Evolutionary conservation across 2,888 invertebrate genomes (phyloP).

Genomic region (Lycia hirtaria): DNA sequence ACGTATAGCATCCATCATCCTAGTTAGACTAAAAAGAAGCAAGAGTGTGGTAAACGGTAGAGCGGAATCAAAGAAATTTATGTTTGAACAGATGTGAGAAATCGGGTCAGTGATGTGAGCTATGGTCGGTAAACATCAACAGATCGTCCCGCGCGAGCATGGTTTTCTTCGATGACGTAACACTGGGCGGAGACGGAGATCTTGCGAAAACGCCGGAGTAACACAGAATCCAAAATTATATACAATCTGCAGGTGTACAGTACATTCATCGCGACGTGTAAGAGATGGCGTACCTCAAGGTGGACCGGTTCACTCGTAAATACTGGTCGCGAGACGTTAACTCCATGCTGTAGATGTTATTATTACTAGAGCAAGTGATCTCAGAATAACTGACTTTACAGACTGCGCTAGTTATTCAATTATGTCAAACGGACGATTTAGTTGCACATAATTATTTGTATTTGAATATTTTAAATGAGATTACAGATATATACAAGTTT

Average conservation of each 20-base stretch:
- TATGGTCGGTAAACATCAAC: conserved; percentile 69
- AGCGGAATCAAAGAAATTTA: conserved; percentile 61
- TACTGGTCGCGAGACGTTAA: conserved; percentile 58
- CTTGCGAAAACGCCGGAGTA: conserved; percentile 70
- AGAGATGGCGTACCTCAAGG: conserved; percentile 70
- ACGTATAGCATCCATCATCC: conserved; percentile 40
- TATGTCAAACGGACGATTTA: conserved; percentile 13
- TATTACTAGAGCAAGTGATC: conserved; percentile 25
- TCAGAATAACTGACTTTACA: not conserved
- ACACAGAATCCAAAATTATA: conserved; percentile 63
- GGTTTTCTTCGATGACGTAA: conserved; percentile 70
- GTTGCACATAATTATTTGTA: conserved; percentile 3
- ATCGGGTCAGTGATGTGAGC: conserved; percentile 76
- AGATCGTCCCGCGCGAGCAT: conserved; percentile 70
- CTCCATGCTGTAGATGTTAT: conserved; percentile 52
- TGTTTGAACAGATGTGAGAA: conserved; percentile 73
- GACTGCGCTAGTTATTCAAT: conserved; percentile 1
- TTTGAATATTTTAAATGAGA: conserved; percentile 8
- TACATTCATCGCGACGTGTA: conserved; percentile 58
- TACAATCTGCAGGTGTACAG: conserved; percentile 61
- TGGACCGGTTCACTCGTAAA: conserved; percentile 61
- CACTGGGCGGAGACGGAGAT: conserved; percentile 57
- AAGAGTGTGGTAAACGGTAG: conserved; percentile 43
- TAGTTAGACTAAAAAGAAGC: conserved; percentile 43
- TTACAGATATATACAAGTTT: too few species aligned